These are phyloP conservation scores for Leuctra nigra DNA, from an alignment of 2,888 invertebrate genomes.

Conservation along the genomic window DNA sequence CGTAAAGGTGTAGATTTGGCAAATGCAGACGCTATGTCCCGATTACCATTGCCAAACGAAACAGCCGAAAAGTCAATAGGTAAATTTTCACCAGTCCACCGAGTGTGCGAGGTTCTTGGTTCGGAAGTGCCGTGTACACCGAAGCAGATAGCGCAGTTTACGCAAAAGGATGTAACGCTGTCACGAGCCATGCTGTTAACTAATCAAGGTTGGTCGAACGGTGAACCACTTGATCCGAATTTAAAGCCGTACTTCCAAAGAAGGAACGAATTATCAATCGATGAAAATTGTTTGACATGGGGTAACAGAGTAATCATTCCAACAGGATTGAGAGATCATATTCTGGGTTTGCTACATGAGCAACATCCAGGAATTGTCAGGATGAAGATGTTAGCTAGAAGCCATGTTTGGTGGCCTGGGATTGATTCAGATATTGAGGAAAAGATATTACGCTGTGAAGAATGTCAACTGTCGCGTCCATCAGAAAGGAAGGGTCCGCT, in stretches of 20 bases:
- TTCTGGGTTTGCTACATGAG: slow-evolving; percentile 9
- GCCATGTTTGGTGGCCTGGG: slow-evolving; percentile 26
- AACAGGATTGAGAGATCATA: not conserved
- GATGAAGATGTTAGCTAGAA: slow-evolving; percentile 21
- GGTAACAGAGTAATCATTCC: slow-evolving; percentile 28
- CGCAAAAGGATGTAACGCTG: not conserved
- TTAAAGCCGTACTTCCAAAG: slow-evolving; percentile 11
- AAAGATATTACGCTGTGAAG: slow-evolving; percentile 14
- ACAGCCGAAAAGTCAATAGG: no score
- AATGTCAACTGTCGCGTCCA: slow-evolving; percentile 25
- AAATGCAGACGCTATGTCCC: slow-evolving; percentile 14
- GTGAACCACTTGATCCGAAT: not conserved
- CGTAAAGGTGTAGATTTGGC: not conserved
- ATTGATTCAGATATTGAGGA: slow-evolving; percentile 26
- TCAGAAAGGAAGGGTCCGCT: slow-evolving; percentile 22
- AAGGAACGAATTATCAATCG: slow-evolving; percentile 5
- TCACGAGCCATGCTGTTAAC: not conserved
- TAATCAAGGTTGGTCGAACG: slow-evolving; percentile 8
- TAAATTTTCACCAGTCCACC: no score
- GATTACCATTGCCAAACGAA: not conserved
- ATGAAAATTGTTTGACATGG: slow-evolving; percentile 28
- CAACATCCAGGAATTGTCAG: slow-evolving; percentile 11
- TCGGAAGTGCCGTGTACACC: not conserved
- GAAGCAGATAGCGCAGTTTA: not conserved
- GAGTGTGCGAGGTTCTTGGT: no score